Conservation (phyloP, 2,797 vertebrate genomes). For the Pangasius mekongensis region DNA sequence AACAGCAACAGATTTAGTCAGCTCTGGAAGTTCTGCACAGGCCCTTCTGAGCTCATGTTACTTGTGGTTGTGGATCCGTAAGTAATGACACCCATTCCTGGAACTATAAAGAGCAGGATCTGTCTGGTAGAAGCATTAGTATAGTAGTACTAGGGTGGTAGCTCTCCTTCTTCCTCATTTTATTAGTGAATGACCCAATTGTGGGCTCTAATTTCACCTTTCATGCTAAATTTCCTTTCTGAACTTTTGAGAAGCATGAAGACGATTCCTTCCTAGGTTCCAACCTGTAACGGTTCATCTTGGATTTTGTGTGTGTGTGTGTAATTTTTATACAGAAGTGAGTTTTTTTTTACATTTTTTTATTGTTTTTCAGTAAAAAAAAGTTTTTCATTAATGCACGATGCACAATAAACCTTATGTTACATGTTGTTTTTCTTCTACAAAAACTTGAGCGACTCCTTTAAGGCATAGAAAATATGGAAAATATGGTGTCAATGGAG, state of each 20-base stretch:
- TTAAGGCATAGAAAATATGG: slow-evolving; percentile 1
- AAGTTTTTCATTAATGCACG: background rate
- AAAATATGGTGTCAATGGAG: slow-evolving; percentile 27
- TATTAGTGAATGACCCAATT: slow-evolving; percentile 63
- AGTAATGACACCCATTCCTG: slow-evolving; percentile 67
- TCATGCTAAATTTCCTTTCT: slow-evolving; percentile 37
- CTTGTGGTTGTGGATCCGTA: slow-evolving; percentile 57
- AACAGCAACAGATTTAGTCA: slow-evolving; percentile 52
- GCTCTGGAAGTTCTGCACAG: slow-evolving; percentile 44
- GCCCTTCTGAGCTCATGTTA: slow-evolving; percentile 51
- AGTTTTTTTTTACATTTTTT: background rate
- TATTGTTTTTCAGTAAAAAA: background rate
- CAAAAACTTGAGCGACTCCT: background rate
- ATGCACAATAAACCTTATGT: background rate
- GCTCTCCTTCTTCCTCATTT: slow-evolving; percentile 62
- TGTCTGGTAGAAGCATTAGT: slow-evolving; percentile 72
- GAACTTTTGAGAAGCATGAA: slow-evolving; percentile 38
- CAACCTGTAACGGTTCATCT: slow-evolving; percentile 25
- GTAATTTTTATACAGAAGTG: background rate
- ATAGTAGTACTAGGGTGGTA: slow-evolving; percentile 53
- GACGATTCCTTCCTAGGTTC: slow-evolving; percentile 31
- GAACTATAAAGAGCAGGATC: slow-evolving; percentile 66
- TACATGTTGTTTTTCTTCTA: background rate
- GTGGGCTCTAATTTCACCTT: slow-evolving; percentile 63
- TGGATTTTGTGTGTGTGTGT: slow-evolving; percentile 8